Conservation (phyloP, 1,140 invertebrate species). For the Acyrthosiphon pisum region DNA sequence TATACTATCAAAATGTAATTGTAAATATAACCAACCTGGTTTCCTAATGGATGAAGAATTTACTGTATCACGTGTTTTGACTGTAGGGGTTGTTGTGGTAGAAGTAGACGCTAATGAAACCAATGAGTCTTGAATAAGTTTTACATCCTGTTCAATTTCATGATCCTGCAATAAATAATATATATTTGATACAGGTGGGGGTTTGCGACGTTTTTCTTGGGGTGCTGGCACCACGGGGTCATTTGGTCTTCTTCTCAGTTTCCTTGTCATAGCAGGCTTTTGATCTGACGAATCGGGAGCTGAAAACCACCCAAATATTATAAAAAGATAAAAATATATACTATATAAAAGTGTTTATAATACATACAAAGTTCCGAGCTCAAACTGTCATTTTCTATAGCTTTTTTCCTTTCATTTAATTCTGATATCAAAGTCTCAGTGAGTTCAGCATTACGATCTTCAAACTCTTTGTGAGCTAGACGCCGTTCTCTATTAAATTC, state of each 20-base stretch:
- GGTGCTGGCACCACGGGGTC: conserved; percentile 86
- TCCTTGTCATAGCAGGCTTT: conserved; percentile 78
- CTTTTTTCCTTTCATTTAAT: conserved; percentile 86
- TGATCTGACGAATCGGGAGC: conserved; percentile 66
- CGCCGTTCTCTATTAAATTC: conserved; percentile 90
- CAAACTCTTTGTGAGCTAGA: conserved; percentile 87
- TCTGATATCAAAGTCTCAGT: conserved; percentile 88
- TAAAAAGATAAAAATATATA: conserved; percentile 66
- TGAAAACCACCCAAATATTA: neutral
- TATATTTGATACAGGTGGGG: conserved; percentile 77
- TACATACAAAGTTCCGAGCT: conserved; percentile 83
- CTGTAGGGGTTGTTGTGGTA: conserved; percentile 8
- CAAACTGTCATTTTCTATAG: conserved; percentile 86
- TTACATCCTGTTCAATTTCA: conserved; percentile 87
- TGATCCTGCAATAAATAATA: conserved; percentile 88
- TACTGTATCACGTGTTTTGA: conserved; percentile 41
- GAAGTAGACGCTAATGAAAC: conserved; percentile 65
- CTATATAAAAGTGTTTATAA: conserved; percentile 65
- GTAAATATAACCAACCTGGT: conserved; percentile 62
- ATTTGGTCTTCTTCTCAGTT: conserved; percentile 88
- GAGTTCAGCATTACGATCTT: conserved; percentile 93
- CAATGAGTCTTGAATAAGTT: conserved; percentile 75
- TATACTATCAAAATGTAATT: neutral
- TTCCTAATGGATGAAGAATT: conserved; percentile 65
- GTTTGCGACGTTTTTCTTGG: conserved; percentile 79